Percentiles rank a stretch among this genome's conserved stretches.
phyloP scores from a whole-genome alignment of 2,888 invertebrate species.

The Drosophila lutescens region DNA sequence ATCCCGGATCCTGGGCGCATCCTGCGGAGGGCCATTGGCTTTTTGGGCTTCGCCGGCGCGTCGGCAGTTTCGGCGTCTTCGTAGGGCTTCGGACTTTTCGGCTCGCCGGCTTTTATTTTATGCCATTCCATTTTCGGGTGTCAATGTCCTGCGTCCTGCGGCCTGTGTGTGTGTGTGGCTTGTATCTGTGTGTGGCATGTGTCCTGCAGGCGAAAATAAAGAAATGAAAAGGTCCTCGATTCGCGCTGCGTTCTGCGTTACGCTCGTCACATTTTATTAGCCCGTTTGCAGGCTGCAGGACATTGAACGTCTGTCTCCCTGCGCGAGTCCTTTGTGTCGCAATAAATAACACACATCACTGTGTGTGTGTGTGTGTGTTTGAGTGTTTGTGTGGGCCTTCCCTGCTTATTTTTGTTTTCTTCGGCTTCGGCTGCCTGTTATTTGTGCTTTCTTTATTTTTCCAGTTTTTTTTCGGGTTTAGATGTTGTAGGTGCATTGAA shows the following conservation, averaged over 20 bases:
- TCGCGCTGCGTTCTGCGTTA: constrained; percentile 72
- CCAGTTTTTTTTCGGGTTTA: constrained; percentile 23
- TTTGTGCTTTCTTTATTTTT: constrained; percentile 11
- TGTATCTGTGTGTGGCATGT: constrained; percentile 33
- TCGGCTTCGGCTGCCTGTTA: constrained; percentile 26
- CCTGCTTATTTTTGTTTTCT: constrained; percentile 36
- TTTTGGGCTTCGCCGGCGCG: constrained; percentile 64
- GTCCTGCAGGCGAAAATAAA: constrained; percentile 38
- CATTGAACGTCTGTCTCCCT: constrained; percentile 76
- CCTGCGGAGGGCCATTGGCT: constrained; percentile 71
- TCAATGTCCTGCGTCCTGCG: constrained; percentile 76
- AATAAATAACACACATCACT: constrained; percentile 64
- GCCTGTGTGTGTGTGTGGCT: constrained; percentile 4
- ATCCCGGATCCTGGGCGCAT: constrained; percentile 32
- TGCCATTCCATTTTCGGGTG: constrained; percentile 64
- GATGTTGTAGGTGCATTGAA: constrained; percentile 71
- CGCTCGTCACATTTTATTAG: constrained; percentile 81
- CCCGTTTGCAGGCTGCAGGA: constrained; percentile 72
- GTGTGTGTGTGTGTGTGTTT: constrained; percentile 9
- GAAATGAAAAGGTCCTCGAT: constrained; percentile 58
- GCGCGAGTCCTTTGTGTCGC: constrained; percentile 70
- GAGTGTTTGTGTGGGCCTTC: constrained; percentile 28
- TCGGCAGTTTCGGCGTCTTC: constrained; percentile 51
- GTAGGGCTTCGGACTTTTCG: constrained; percentile 72
- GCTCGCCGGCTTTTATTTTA: constrained; percentile 48